Conservation (phyloP, 2,888 invertebrate species). For the Limnephilus marmoratus region DNA sequence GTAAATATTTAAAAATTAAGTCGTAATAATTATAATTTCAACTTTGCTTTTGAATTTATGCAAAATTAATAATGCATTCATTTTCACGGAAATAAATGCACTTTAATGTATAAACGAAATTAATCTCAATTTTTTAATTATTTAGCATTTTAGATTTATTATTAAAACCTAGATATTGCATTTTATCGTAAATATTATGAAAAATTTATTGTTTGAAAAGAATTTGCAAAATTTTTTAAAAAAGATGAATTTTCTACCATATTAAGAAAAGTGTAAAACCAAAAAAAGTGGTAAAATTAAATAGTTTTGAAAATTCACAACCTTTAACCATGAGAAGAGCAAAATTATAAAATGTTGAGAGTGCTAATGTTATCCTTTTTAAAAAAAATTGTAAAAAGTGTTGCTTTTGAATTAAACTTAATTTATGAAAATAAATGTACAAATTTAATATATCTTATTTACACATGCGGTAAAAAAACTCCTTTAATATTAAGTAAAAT, state of each 20-base stretch:
- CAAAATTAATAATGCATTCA: not conserved
- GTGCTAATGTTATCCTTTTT: not conserved
- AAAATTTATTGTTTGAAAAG: not conserved
- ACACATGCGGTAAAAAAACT: not conserved
- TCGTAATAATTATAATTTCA: not conserved
- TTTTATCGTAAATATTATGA: not conserved
- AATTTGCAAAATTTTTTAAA: not conserved
- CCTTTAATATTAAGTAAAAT: not conserved
- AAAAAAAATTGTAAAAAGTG: not conserved
- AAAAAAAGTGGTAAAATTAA: not conserved
- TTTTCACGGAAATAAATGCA: not conserved
- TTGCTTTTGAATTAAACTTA: not conserved
- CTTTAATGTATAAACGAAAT: not conserved
- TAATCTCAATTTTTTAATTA: not conserved
- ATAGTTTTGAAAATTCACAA: not conserved
- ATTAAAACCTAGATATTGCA: not conserved
- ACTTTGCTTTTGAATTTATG: not conserved
- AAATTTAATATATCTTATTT: not conserved
- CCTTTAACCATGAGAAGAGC: not conserved
- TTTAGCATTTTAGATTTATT: not conserved
- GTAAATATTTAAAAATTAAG: slow-evolving; percentile 16
- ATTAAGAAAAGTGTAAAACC: not conserved
- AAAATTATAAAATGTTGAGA: slow-evolving; percentile 4
- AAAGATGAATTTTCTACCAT: not conserved
- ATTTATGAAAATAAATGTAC: not conserved